Conservation (phyloP, 1,140 invertebrate species). For the Geopemphigus sp. region DNA sequence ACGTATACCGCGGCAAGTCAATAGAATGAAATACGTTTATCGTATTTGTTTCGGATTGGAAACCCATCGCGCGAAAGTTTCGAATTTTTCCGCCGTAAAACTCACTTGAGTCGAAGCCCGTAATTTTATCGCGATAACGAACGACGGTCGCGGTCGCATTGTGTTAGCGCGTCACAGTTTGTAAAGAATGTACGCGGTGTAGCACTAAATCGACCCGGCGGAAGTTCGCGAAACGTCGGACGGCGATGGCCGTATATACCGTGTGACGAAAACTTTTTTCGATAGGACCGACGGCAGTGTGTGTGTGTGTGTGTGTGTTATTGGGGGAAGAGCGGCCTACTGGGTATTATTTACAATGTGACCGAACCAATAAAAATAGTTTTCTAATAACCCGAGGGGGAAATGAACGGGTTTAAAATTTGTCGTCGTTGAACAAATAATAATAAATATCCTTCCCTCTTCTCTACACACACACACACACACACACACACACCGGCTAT, state of each 20-base stretch:
- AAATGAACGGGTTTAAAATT: neutral
- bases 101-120: too few relatives aligned
- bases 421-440: conserved; percentile 6
- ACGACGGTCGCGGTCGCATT: neutral
- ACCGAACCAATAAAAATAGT: conserved; percentile 34
- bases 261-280: neutral
- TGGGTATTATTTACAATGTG: neutral
- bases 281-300: too few relatives aligned
- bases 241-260: neutral
- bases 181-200: neutral
- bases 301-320: neutral
- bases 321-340: neutral
- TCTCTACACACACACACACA: too few relatives aligned
- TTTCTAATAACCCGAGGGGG: conserved; percentile 15
- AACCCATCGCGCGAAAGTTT: too few relatives aligned
- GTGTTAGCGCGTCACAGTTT: neutral
- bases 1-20: too few relatives aligned
- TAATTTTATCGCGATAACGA: too few relatives aligned
- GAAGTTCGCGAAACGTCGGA: neutral
- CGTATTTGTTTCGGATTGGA: too few relatives aligned
- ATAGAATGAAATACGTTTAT: too few relatives aligned
- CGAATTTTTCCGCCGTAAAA: too few relatives aligned
- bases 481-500: too few relatives aligned
- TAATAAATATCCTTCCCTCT: too few relatives aligned
- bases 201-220: too few relatives aligned